Base-by-base conservation (phyloP, 1,140 invertebrate species). In the Heliconius hewitsoni region DNA sequence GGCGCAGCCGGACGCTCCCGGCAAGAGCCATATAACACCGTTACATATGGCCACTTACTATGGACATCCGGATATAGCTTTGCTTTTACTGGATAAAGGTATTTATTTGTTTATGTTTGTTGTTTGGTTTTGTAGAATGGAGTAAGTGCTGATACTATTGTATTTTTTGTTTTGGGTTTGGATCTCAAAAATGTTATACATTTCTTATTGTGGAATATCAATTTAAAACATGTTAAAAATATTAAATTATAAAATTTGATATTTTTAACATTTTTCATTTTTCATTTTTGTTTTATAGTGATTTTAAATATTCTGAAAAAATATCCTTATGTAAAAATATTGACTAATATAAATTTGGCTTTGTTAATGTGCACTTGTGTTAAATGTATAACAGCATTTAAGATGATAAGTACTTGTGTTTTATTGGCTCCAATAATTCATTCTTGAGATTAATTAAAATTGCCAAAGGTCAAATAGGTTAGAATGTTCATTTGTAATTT, bases 31-130 rank as follows among this genome's bases (percentile, higher is more conserved):
- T 83, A 98, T 99, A 39, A 99, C 99, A 2, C 98, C 99, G 13
- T 95, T 99, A 72, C 99, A 99, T 90, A 98, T 99, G 83, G 99
- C 99, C 73, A 98, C 98, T 46, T 99, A 99, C 92, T 99, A 99
- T 91, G 98, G 99, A 93, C 98, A 99, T 92, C 98, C 98, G 81
- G 97, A 98, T 86, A 98, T 99, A 18, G 98, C 98, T 1, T 91
- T 98, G 52, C 95, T 99, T 66, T 95, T 99, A 27, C 94, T 99
- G 23, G 98, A 99, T 88, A 98, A 98, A 95, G 98, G 94, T 95
- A 84, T 72, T 30, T 60, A 27, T 60, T n/a, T 60, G 19, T 60
- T 30, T 60, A 60, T 66, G 27, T 66, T 66, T 66, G 18, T 60
- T n/a, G n/a, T 27, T 66, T 27, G 27, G 27, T 60, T 27, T 66